Percentiles rank a stretch among this genome's conserved stretches.
Evolutionary conservation across 2,113 vertebrate species (phyloP).

Genomic region (Salvator merianae): DNA sequence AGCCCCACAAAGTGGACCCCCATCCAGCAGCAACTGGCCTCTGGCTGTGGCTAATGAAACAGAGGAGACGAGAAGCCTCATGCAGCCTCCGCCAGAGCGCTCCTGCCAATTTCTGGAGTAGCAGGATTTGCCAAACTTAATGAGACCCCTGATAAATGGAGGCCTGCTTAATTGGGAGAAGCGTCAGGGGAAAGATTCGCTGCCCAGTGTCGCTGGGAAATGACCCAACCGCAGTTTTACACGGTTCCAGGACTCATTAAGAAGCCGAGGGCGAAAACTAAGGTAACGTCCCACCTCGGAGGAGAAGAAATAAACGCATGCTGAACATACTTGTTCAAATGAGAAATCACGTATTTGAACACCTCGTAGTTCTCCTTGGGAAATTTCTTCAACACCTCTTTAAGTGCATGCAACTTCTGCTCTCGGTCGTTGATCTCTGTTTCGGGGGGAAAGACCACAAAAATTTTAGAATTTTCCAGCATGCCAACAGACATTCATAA

Average conservation of each 20-base stretch:
- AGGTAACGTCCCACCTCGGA: neutral
- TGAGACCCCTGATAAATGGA: constrained; percentile 9
- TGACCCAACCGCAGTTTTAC: neutral
- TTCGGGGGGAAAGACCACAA: neutral
- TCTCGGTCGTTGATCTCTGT: constrained; percentile 93
- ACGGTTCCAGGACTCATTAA: neutral
- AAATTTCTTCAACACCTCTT: constrained; percentile 89
- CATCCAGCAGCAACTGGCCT: neutral
- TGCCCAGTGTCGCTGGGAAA: neutral
- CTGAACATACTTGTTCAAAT: constrained; percentile 88
- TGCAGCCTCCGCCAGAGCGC: neutral
- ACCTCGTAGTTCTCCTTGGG: constrained; percentile 94
- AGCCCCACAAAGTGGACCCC: neutral
- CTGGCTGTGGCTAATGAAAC: neutral
- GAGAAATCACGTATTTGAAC: constrained; percentile 95
- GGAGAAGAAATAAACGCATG: neutral
- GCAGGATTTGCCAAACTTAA: neutral
- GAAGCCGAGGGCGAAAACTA: neutral
- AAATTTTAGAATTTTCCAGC: no score
- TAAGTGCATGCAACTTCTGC: constrained; percentile 88
- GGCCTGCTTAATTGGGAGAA: neutral
- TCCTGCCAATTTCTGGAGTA: neutral
- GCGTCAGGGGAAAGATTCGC: neutral
- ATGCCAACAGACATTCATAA: neutral
- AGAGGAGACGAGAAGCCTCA: neutral